Conservation (phyloP, 2,888 invertebrate genomes). For the Luperina nickerlii region DNA sequence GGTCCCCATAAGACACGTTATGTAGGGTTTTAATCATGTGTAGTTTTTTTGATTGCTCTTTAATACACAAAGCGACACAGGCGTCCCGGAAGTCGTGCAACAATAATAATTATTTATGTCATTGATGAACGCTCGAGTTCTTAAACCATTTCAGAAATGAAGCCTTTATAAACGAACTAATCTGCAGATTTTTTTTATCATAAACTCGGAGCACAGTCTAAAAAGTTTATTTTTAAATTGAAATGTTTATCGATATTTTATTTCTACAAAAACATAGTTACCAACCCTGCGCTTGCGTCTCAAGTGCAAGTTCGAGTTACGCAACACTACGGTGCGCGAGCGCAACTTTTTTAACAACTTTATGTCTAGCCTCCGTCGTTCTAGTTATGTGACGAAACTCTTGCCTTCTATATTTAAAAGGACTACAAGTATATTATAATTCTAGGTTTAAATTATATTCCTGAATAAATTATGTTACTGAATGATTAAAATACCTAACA, state of each 20-base stretch:
- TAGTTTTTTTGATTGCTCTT: neutral
- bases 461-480: neutral
- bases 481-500: neutral
- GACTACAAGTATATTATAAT: neutral
- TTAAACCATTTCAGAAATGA: neutral
- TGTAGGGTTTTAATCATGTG: neutral
- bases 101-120: neutral
- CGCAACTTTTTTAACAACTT: constrained; percentile 55
- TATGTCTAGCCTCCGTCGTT: constrained; percentile 43
- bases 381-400: constrained; percentile 44
- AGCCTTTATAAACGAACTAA: neutral
- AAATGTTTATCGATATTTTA: neutral
- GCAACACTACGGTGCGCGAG: constrained; percentile 50
- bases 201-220: neutral
- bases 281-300: constrained; percentile 42
- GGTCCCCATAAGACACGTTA: neutral
- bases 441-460: neutral
- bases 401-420: constrained; percentile 27
- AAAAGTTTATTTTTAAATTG: neutral
- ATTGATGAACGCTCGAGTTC: neutral
- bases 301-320: constrained; percentile 75
- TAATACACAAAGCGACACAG: neutral
- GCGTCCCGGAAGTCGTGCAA: neutral
- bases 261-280: neutral
- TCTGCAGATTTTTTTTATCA: neutral